These are phyloP conservation scores for Drosophila parvula DNA, from an alignment of 1,140 invertebrate species.

Conservation along the genomic window DNA sequence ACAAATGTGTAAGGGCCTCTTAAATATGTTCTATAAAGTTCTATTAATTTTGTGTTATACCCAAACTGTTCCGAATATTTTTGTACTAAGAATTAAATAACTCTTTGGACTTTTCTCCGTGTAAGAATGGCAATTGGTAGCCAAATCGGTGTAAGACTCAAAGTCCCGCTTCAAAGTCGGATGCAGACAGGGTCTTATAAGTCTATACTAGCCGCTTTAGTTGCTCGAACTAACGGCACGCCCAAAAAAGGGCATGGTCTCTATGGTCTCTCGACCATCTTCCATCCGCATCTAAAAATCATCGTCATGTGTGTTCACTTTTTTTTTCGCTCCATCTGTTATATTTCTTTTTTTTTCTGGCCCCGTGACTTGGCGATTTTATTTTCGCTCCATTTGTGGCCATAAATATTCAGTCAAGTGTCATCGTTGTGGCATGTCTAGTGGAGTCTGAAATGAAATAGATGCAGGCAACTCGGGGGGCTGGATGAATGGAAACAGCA, in stretches of 20 bases:
- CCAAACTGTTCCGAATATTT: background rate
- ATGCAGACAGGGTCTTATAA: constrained; percentile 28
- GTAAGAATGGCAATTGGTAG: constrained; percentile 12
- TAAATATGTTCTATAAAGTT: background rate
- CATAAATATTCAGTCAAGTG: constrained; percentile 83
- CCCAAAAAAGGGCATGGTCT: constrained; percentile 72
- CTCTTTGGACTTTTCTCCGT: constrained; percentile 6
- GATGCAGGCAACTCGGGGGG: constrained; percentile 47
- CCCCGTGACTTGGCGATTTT: constrained; percentile 80
- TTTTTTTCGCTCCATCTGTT: constrained; percentile 36
- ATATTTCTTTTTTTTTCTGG: constrained; percentile 26
- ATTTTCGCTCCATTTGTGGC: constrained; percentile 81
- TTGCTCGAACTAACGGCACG: constrained; percentile 69
- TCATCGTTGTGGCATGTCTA: constrained; percentile 78
- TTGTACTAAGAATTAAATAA: background rate
- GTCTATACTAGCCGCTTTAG: constrained; percentile 20
- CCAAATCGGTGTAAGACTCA: constrained; percentile 3
- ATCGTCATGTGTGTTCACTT: constrained; percentile 68
- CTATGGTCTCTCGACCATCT: constrained; percentile 16
- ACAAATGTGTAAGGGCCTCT: too few relatives aligned
- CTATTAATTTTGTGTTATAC: background rate
- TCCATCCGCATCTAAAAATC: constrained; percentile 43
- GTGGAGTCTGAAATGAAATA: constrained; percentile 81
- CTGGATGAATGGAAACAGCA: constrained; percentile 1
- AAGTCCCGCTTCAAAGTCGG: constrained; percentile 14